Percentiles rank a stretch among this genome's conserved stretches.
Conservation (phyloP, 2,113 vertebrate species). For the Ammodytes marinus region DNA sequence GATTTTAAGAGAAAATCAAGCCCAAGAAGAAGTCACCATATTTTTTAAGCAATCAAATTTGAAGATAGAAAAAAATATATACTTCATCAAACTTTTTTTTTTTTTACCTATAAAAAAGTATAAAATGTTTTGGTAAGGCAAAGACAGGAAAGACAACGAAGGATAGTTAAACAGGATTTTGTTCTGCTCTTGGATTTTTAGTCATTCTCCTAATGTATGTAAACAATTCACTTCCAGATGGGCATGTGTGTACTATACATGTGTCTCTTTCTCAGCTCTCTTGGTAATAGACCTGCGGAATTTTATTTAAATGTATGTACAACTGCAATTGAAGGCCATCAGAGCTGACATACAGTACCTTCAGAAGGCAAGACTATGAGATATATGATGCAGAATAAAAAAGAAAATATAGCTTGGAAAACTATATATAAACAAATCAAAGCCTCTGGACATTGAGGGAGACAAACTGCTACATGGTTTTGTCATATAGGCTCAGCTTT, state of each 20-base stretch:
- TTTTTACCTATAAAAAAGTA: background rate
- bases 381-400: background rate
- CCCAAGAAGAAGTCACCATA: slow-evolving; percentile 1
- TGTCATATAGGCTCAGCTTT: background rate
- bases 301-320: background rate
- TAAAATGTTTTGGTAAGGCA: background rate
- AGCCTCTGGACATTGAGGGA: background rate
- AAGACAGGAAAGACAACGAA: too few relatives aligned
- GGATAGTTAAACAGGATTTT: background rate
- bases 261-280: background rate
- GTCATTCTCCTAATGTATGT: background rate
- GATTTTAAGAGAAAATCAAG: slow-evolving; percentile 19
- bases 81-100: background rate
- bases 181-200: background rate
- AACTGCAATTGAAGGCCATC: background rate
- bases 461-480: slow-evolving; percentile 10
- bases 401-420: background rate
- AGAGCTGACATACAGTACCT: background rate
- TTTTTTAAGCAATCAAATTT: slow-evolving; percentile 18
- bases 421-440: background rate
- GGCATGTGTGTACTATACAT: background rate
- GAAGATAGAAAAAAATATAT: background rate
- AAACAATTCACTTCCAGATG: background rate
- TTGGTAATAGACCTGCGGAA: background rate
- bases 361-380: background rate